Base-by-base conservation (phyloP, 1,140 invertebrate species). In the Tyrophagus putrescentiae region DNA sequence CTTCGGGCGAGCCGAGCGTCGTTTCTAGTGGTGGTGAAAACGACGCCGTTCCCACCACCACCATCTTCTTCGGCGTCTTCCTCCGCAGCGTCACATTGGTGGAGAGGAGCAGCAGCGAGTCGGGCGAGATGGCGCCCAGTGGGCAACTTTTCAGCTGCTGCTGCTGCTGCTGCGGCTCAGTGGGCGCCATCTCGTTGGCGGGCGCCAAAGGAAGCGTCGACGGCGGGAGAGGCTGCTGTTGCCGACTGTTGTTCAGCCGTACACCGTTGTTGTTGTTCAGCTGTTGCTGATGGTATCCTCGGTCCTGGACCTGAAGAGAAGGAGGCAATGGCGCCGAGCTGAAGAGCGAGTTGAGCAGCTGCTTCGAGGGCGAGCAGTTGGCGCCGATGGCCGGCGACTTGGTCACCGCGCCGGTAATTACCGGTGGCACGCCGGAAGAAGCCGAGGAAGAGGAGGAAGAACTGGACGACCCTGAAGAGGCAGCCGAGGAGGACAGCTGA, bases 291-390 rank as follows among this genome's bases (percentile, higher is more conserved):
- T 39, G 36, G 21, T 39, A n/a, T n/a, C n/a, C n/a, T n/a, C n/a
- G 13, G 36, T 39, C 13, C 21, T 39, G 13, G 36, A 39, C 13
- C 36, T 39, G 36, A 39, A 39, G 36, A 21, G 45, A 1, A 3
- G 13, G 16, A 3, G 13, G 13, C 27, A 23, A 50, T 50, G 45
- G 13, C 27, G 13, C 39, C 13, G 13, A 11, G 25, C 9, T 27
- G 7, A 54, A 54, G 39, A 54, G 25, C n/a, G 13, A 27, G 39
- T 54, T 54, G 4, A 54, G 27, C 27, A 54, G 25, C 27, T 54
- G 52, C 39, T 54, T 54, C 3, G 52, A 54, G 9, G 52, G 52
- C 11, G 52, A 54, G 39, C 52, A 54, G 25, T 48, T 48, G 45
- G 45, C 31, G 7, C 13, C 52, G 11, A 34, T 27, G n/a, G 52